These are phyloP conservation scores for Sminthurinus signatus DNA, from an alignment of 1,140 invertebrate species.

Conservation along the genomic window DNA sequence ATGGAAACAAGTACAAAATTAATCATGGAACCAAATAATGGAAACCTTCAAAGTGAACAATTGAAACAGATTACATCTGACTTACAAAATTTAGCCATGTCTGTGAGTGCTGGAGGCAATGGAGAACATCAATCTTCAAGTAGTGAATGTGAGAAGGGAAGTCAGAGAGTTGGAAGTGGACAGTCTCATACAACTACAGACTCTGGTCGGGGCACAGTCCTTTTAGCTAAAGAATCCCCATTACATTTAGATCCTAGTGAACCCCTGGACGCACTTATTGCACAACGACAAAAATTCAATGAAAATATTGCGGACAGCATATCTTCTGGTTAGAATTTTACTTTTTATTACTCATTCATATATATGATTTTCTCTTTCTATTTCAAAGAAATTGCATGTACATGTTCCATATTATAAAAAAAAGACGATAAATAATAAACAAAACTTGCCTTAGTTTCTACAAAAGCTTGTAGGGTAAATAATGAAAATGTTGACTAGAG, in stretches of 20 bases:
- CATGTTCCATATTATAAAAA: too few relatives aligned
- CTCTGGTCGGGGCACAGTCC: conserved; percentile 46
- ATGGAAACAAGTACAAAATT: conserved; percentile 25
- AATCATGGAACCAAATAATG: conserved; percentile 16
- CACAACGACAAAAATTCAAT: conserved; percentile 24
- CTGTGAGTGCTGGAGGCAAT: conserved; percentile 27
- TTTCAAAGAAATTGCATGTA: too few relatives aligned
- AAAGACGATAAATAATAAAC: too few relatives aligned
- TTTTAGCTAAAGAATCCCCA: conserved; percentile 31
- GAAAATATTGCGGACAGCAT: conserved; percentile 36
- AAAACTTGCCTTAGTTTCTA: too few relatives aligned
- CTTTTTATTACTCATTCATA: not conserved
- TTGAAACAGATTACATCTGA: conserved; percentile 33
- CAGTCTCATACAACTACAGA: conserved; percentile 45
- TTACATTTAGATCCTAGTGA: conserved; percentile 30
- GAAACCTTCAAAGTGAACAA: too few relatives aligned
- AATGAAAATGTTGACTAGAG: too few relatives aligned
- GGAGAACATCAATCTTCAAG: conserved; percentile 34
- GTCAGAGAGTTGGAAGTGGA: conserved; percentile 40
- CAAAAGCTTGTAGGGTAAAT: too few relatives aligned
- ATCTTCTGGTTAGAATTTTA: conserved; percentile 37
- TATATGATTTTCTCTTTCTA: not conserved
- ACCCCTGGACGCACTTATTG: conserved; percentile 6
- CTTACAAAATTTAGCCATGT: conserved; percentile 36
- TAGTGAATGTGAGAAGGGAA: conserved; percentile 38